These are phyloP conservation scores for Drosophila colorata DNA, from an alignment of 2,888 invertebrate species.

Conservation along the genomic window DNA sequence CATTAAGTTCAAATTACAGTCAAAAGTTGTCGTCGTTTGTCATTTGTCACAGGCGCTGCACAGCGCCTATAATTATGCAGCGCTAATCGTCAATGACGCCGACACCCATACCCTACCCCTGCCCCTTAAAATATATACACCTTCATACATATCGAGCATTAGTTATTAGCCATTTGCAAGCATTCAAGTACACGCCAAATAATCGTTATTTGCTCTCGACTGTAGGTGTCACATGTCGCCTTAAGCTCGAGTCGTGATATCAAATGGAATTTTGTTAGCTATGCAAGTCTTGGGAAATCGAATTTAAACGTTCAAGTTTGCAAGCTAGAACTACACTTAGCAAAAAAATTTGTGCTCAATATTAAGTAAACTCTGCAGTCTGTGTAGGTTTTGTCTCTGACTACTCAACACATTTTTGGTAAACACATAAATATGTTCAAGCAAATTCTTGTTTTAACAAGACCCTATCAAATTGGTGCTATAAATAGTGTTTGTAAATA, in stretches of 20 bases:
- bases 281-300: conserved; percentile 20
- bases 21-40: conserved; percentile 54
- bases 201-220: conserved; percentile 15
- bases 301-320: conserved; percentile 6
- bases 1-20: conserved; percentile 77
- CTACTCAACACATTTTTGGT: too few species aligned
- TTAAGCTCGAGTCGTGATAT: conserved; percentile 57
- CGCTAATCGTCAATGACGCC: conserved; percentile 34
- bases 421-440: too few species aligned
- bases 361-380: neutral
- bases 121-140: neutral
- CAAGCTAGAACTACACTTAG: conserved; percentile 12
- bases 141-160: conserved; percentile 18
- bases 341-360: conserved; percentile 1
- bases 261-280: conserved; percentile 31
- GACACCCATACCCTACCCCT: neutral
- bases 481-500: neutral
- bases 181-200: conserved; percentile 62
- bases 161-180: conserved; percentile 54
- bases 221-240: conserved; percentile 58
- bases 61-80: conserved; percentile 75
- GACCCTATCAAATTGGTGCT: too few species aligned
- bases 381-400: too few species aligned
- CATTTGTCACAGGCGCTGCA: conserved; percentile 46
- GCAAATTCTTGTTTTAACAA: too few species aligned